phyloP scores from a whole-genome alignment of 1,140 invertebrate species.

The Eufriesea mexicana region DNA sequence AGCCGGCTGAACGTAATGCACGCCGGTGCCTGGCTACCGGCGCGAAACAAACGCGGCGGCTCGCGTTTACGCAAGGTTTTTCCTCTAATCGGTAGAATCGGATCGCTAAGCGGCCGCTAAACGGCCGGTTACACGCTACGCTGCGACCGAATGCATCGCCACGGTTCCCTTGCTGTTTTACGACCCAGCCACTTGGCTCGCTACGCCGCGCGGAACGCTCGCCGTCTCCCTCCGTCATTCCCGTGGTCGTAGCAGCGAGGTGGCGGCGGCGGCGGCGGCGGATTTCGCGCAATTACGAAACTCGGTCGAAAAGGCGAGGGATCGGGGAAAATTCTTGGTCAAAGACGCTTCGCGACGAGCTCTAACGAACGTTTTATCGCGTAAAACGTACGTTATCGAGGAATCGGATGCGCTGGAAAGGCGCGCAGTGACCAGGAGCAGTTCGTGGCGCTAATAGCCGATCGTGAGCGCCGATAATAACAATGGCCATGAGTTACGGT shows the following conservation, averaged over 20 bases:
- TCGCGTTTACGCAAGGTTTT: conserved; percentile 71
- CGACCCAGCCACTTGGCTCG: conserved; percentile 12
- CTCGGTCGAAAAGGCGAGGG: neutral
- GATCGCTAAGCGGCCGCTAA: conserved; percentile 73
- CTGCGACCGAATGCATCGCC: conserved; percentile 59
- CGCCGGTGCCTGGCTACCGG: conserved; percentile 62
- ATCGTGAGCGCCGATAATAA: conserved; percentile 58
- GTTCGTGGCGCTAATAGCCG: conserved; percentile 54
- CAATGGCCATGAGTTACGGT: conserved; percentile 61
- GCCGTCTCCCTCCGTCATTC: neutral
- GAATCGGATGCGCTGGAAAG: conserved; percentile 22
- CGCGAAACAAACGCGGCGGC: conserved; percentile 68
- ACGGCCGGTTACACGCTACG: conserved; percentile 70
- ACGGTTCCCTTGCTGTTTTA: conserved; percentile 49
- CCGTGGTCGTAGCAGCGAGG: too few relatives aligned
- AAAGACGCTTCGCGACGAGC: neutral
- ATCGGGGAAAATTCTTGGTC: neutral
- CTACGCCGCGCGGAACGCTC: neutral
- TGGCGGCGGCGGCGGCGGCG: neutral
- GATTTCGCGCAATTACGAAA: conserved; percentile 36
- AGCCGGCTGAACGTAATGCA: conserved; percentile 46
- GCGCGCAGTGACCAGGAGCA: conserved; percentile 31
- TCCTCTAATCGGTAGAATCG: conserved; percentile 74
- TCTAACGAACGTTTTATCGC: neutral
- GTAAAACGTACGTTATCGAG: neutral